These are phyloP conservation scores for Radopholus similis DNA, from an alignment of 1,140 invertebrate genomes.

Conservation along the genomic window DNA sequence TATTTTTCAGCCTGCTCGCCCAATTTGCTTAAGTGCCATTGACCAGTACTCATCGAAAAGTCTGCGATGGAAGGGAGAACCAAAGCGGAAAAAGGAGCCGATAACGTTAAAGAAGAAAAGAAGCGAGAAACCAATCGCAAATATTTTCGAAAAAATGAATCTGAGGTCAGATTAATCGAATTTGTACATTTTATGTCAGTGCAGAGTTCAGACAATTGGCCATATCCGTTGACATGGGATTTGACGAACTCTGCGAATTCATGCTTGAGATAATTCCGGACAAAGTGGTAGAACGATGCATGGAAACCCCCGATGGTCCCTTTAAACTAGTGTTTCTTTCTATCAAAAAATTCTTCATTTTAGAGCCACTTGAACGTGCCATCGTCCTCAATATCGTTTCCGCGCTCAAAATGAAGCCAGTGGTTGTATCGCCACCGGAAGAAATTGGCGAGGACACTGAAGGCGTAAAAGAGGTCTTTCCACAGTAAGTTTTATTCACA, in stretches of 20 bases:
- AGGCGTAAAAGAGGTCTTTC: not conserved
- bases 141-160: not conserved
- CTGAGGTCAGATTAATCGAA: not conserved
- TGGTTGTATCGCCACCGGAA: not conserved
- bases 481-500: slow-evolving; percentile 17
- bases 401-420: not conserved
- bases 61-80: too few relatives aligned
- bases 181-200: not conserved
- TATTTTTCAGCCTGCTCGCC: too few relatives aligned
- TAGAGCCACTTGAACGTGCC: not conserved
- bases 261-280: not conserved
- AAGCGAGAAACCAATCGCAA: not conserved
- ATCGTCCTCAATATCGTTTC: slow-evolving; percentile 5
- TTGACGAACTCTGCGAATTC: not conserved
- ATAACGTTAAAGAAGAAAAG: not conserved
- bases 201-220: not conserved
- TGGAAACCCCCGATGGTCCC: not conserved
- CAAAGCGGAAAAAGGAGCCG: too few relatives aligned
- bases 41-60: too few relatives aligned
- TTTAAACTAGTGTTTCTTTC: not conserved
- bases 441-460: not conserved
- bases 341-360: not conserved
- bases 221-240: not conserved
- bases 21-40: too few relatives aligned
- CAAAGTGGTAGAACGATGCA: not conserved